phyloP scores from a whole-genome alignment of 2,888 invertebrate species.

The Candidula unifasciata region DNA sequence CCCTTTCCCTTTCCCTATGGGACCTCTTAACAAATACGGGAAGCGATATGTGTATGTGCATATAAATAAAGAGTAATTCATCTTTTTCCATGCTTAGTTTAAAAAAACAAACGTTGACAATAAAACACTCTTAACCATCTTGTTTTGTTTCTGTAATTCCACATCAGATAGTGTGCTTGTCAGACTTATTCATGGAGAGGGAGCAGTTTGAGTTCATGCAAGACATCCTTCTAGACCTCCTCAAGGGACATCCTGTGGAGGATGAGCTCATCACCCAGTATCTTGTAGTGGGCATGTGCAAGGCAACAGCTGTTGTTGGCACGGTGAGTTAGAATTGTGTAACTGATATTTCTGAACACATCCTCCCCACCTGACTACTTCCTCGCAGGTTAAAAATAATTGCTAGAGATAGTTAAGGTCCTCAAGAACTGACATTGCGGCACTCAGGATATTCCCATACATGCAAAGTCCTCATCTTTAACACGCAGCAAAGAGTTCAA shows the following conservation, averaged over 20 bases:
- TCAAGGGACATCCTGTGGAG: conserved; percentile 84
- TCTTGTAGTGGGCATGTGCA: conserved; percentile 84
- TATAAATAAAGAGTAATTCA: not conserved
- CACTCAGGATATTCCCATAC: too few relatives aligned
- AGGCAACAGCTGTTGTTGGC: conserved; percentile 84
- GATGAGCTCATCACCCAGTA: conserved; percentile 88
- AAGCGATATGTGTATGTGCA: not conserved
- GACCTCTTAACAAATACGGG: too few relatives aligned
- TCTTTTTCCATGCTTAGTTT: not conserved
- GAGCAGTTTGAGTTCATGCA: conserved; percentile 89
- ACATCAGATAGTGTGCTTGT: conserved; percentile 83
- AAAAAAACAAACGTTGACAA: not conserved
- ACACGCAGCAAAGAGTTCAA: too few relatives aligned
- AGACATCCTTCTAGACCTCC: conserved; percentile 84
- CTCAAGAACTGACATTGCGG: too few relatives aligned
- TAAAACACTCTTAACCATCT: not conserved
- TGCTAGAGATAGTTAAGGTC: too few relatives aligned
- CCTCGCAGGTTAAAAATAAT: too few relatives aligned
- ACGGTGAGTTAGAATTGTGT: conserved; percentile 76
- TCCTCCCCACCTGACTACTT: too few relatives aligned
- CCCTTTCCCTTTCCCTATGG: too few relatives aligned
- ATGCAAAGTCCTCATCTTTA: too few relatives aligned
- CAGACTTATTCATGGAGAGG: conserved; percentile 85
- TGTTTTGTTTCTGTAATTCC: not conserved
- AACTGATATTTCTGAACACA: too few relatives aligned